Conservation (phyloP, 2,797 vertebrate species). For the Halcyon badia region DNA sequence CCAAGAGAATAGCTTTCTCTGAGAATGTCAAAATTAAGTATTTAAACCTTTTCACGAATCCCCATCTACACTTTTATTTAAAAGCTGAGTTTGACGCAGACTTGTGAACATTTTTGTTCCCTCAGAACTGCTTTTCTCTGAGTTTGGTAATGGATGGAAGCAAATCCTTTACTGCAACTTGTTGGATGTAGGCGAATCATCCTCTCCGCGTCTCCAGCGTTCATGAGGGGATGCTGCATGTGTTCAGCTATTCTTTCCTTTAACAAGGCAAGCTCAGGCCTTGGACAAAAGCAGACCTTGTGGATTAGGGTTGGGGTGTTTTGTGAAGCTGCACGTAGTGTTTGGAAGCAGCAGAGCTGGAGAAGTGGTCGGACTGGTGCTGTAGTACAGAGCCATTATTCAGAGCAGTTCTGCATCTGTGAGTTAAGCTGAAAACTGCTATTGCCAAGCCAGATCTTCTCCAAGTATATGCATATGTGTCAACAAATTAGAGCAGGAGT, state of each 20-base stretch:
- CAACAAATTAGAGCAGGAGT: neutral
- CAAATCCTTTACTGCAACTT: neutral
- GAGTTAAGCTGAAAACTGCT: neutral
- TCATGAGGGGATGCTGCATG: fast-evolving
- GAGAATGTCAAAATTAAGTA: neutral
- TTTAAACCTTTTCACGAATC: neutral
- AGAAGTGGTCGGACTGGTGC: neutral
- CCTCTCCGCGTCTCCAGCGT: fast-evolving
- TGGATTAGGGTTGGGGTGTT: neutral
- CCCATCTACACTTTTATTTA: neutral
- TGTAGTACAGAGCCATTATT: neutral
- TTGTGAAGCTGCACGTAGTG: neutral
- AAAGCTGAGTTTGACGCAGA: neutral
- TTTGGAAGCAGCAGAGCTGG: neutral
- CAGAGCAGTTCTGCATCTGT: neutral
- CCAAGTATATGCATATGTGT: fast-evolving
- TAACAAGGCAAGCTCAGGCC: neutral
- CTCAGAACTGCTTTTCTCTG: neutral
- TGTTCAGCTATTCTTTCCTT: neutral
- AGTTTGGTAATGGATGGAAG: neutral
- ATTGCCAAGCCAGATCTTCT: neutral
- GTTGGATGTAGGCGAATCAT: neutral
- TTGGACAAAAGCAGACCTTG: neutral
- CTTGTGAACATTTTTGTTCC: fast-evolving
- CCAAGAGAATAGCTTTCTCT: neutral